Percentiles rank a stretch among this genome's conserved stretches.
These are phyloP conservation scores for Serranus cabrilla DNA, from an alignment of 2,797 vertebrate genomes.

Conservation along the genomic window DNA sequence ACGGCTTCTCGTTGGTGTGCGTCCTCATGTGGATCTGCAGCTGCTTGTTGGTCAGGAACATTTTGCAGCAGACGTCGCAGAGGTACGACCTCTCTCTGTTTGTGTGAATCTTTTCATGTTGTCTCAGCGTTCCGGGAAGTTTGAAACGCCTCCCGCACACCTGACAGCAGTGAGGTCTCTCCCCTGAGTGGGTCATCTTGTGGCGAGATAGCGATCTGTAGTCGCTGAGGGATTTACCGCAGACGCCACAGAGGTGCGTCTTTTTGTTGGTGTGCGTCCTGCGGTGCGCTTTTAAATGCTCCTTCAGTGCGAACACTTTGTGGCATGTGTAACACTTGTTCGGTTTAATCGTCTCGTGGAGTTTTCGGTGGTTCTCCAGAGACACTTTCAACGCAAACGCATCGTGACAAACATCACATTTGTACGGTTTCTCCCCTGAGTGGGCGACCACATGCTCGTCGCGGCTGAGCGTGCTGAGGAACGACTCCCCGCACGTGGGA, in stretches of 20 bases:
- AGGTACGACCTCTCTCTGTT: slow-evolving; percentile 58
- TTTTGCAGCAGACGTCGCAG: slow-evolving; percentile 78
- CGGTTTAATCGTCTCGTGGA: neutral
- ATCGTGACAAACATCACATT: slow-evolving; percentile 11
- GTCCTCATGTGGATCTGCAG: slow-evolving; percentile 68
- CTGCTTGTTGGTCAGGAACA: slow-evolving; percentile 67
- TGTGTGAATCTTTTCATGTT: slow-evolving; percentile 73
- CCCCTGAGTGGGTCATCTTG: slow-evolving; percentile 63
- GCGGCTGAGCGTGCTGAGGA: neutral
- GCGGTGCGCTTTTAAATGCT: slow-evolving; percentile 35
- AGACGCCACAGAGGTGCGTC: slow-evolving; percentile 61
- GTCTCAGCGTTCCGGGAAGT: slow-evolving; percentile 53
- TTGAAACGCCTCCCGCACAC: slow-evolving; percentile 65
- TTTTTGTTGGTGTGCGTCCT: slow-evolving; percentile 24
- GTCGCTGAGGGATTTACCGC: slow-evolving; percentile 69
- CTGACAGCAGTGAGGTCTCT: slow-evolving; percentile 62
- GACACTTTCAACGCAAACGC: neutral
- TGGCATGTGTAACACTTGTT: slow-evolving; percentile 45
- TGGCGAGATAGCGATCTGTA: slow-evolving; percentile 64
- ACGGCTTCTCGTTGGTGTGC: slow-evolving; percentile 64
- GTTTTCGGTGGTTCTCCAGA: slow-evolving; percentile 25
- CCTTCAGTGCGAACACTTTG: slow-evolving; percentile 32
- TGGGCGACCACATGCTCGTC: slow-evolving; percentile 18
- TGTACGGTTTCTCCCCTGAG: neutral
- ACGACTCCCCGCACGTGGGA: slow-evolving; percentile 40